phyloP scores from a whole-genome alignment of 2,113 vertebrate species.

The Procapra przewalskii region DNA sequence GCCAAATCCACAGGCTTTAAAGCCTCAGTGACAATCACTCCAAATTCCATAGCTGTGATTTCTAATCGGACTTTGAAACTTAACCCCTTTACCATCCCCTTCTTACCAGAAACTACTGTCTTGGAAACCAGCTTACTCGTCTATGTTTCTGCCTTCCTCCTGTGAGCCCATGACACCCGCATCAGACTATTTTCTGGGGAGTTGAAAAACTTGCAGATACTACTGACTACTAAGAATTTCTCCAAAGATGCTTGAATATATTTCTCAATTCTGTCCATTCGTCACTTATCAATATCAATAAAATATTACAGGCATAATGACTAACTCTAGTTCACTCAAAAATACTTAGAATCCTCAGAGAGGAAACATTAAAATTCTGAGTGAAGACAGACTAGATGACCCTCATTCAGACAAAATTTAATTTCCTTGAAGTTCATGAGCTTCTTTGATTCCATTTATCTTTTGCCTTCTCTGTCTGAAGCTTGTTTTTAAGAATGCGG shows the following conservation, averaged over 20 bases:
- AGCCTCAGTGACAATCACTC: neutral
- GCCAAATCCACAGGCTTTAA: conserved; percentile 32
- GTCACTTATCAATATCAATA: neutral
- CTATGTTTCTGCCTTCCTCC: neutral
- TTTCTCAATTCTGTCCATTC: neutral
- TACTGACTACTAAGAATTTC: neutral
- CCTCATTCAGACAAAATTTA: neutral
- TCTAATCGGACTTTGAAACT: conserved; percentile 34
- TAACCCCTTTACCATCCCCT: neutral
- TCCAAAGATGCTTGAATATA: neutral
- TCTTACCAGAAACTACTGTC: neutral
- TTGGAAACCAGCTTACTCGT: neutral
- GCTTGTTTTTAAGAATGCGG: neutral
- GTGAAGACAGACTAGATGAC: neutral
- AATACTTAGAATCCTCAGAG: neutral
- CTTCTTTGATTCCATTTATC: neutral
- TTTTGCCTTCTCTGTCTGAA: neutral
- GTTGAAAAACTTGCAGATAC: neutral
- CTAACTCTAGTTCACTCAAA: neutral
- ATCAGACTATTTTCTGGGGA: neutral
- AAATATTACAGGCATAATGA: neutral
- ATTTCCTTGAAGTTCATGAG: neutral
- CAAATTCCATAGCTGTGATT: neutral
- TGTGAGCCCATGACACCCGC: neutral
- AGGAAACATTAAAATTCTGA: neutral